Evolutionary conservation across 1,140 invertebrate species (phyloP), one percentile per base, ranked within the genome.

Genomic region (Eriocheir sinensis): DNA sequence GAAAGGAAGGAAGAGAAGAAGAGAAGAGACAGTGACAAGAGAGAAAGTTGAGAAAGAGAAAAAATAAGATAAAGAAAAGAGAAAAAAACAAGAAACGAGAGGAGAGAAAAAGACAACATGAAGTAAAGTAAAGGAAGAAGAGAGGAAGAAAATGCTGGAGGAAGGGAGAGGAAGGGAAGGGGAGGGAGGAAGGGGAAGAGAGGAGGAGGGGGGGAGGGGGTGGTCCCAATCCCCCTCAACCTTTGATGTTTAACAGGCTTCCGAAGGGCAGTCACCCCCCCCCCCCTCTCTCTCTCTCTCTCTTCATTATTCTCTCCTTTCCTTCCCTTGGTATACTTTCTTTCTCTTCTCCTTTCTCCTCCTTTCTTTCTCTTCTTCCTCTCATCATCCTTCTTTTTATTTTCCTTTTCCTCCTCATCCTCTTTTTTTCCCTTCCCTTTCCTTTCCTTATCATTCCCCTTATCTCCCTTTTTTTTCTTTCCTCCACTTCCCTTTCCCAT

Each of bases 241-340:
- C 60, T 72, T 48, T 48, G 44, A 48, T 48, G 44, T 48, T 15
- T 48, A 48, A 48, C 44, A 48, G 44, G 44, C 4, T 60, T 60
- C 53, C 8, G 53, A 27, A 60, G 27, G 53, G 53, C 53, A 48
- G 15, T 48, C 4, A 48, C 44, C 60, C n/a, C 60, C n/a, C 60
- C n/a, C 60, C n/a, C 60, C 60, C 38, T 85, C 38, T 40, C 83
- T 85, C 83, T 60, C 53, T 60, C 53, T 60, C 53, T 60, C 53
- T 60, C 53, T n/a, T n/a, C n/a, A n/a, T n/a, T n/a, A n/a, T n/a
- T n/a, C n/a, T 60, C 53, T 60, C 53, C 27, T 21, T 3, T 2
- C 53, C 6, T n/a, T 72, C 60, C n/a, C 44, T 48, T 15, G 4
- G 4, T 48, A 4, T 48, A 15, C 15, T 48, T 48, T 15, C 44